Conservation (phyloP, 2,888 invertebrate genomes). For the Hypselothyrea guttata region DNA sequence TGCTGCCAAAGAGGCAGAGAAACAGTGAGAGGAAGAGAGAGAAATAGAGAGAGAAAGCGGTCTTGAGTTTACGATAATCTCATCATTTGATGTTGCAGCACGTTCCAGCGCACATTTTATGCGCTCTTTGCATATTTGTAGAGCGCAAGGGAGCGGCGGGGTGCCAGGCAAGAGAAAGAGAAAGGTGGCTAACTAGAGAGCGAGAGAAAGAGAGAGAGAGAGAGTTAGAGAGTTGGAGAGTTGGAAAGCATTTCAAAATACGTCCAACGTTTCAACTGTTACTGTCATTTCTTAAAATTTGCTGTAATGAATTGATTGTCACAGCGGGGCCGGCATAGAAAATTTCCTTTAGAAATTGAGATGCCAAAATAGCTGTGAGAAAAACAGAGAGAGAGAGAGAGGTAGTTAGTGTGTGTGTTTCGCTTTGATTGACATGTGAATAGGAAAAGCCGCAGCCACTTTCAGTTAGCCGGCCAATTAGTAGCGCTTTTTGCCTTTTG, state of each 20-base stretch:
- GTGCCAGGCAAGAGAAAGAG: slow-evolving; percentile 7
- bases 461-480: slow-evolving; percentile 70
- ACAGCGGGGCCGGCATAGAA: slow-evolving; percentile 50
- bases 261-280: slow-evolving; percentile 31
- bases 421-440: slow-evolving; percentile 75
- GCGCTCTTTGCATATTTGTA: slow-evolving; percentile 67
- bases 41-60: slow-evolving; percentile 28
- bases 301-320: slow-evolving; percentile 74
- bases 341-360: slow-evolving; percentile 58
- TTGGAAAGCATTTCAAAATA: no score
- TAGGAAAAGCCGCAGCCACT: slow-evolving; percentile 73
- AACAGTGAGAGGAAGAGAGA: slow-evolving; percentile 17
- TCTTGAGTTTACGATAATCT: slow-evolving; percentile 69
- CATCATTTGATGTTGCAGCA: slow-evolving; percentile 68
- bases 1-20: slow-evolving; percentile 24
- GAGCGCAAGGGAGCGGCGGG: slow-evolving; percentile 13
- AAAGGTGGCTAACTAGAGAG: slow-evolving; percentile 11
- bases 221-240: slow-evolving; percentile 20
- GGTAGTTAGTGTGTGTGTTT: slow-evolving; percentile 19
- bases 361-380: slow-evolving; percentile 36
- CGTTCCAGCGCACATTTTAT: slow-evolving; percentile 70
- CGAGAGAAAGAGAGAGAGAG: slow-evolving; percentile 5
- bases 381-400: slow-evolving; percentile 1
- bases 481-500: slow-evolving; percentile 76
- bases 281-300: slow-evolving; percentile 57